Evolutionary conservation across 2,113 vertebrate species (phyloP).

Genomic region (Telmatochromis sp.): DNA sequence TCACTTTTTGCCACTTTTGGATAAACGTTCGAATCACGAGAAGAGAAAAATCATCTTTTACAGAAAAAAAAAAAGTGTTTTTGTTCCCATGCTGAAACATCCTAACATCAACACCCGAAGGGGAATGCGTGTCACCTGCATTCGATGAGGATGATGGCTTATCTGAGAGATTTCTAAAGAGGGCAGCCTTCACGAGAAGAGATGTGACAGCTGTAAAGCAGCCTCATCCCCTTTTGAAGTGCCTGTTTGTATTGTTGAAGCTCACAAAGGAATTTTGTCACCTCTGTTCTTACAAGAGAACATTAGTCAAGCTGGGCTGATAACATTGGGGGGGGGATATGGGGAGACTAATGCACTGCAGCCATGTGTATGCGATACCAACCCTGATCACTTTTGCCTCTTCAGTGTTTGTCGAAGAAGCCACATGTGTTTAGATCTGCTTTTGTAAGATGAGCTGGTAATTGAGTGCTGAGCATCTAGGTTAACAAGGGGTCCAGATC

Average conservation of each 20-base stretch:
- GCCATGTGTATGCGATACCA: not conserved
- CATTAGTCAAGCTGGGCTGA: conserved; percentile 49
- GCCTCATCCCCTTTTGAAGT: conserved; percentile 67
- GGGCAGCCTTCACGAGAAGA: conserved; percentile 33
- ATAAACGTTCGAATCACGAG: not conserved
- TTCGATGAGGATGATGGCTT: conserved; percentile 36
- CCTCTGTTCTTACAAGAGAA: conserved; percentile 58
- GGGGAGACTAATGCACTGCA: not conserved
- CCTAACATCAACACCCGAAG: not conserved
- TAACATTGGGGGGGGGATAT: not conserved
- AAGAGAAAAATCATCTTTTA: not conserved
- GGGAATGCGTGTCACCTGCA: conserved; percentile 24
- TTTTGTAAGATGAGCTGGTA: not conserved
- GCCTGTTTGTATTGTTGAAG: conserved; percentile 66
- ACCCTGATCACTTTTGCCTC: not conserved
- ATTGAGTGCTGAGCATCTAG: not conserved
- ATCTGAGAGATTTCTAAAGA: conserved; percentile 43
- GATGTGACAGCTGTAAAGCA: conserved; percentile 61
- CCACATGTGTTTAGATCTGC: not conserved
- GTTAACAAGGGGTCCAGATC: conserved; percentile 39
- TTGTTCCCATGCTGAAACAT: not conserved
- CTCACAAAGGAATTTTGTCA: conserved; percentile 67
- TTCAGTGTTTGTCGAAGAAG: not conserved
- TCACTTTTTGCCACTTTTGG: not conserved
- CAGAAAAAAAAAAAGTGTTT: not conserved